These are phyloP conservation scores for Tapera naevia DNA, from an alignment of 2,797 vertebrate species.

Conservation along the genomic window DNA sequence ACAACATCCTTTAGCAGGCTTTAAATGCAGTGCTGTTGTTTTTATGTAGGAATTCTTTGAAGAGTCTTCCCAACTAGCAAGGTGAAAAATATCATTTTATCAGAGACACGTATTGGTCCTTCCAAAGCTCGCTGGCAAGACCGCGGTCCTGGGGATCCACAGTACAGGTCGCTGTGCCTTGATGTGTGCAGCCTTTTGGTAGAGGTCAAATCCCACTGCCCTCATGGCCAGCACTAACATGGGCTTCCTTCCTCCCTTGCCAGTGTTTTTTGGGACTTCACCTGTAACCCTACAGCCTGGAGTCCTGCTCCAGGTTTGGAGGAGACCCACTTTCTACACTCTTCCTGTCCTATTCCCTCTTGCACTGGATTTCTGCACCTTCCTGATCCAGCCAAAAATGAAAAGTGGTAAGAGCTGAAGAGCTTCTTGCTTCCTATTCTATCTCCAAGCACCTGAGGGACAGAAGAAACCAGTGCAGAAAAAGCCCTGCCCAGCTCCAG, in stretches of 20 bases:
- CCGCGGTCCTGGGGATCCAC: rapidly evolving
- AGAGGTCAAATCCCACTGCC: not conserved
- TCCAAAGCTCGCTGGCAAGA: not conserved
- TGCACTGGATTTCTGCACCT: not conserved
- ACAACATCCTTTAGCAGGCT: not conserved
- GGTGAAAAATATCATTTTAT: not conserved
- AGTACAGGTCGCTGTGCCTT: not conserved
- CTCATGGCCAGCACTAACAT: rapidly evolving
- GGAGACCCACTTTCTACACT: not conserved
- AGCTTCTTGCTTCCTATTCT: not conserved
- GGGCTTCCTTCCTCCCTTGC: not conserved
- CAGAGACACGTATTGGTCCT: rapidly evolving
- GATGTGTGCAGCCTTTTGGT: not conserved
- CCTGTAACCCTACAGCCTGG: not conserved
- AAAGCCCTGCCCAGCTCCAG: not conserved
- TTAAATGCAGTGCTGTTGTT: not conserved
- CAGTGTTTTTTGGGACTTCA: not conserved
- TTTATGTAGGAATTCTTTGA: not conserved
- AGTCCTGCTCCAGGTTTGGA: not conserved
- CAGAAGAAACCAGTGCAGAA: not conserved
- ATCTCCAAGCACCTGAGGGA: not conserved
- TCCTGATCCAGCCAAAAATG: not conserved
- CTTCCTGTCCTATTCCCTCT: not conserved
- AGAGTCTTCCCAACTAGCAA: not conserved
- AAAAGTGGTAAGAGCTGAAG: not conserved